Conservation (phyloP, 2,113 vertebrate genomes). For the Pseudorectes ferrugineus region DNA sequence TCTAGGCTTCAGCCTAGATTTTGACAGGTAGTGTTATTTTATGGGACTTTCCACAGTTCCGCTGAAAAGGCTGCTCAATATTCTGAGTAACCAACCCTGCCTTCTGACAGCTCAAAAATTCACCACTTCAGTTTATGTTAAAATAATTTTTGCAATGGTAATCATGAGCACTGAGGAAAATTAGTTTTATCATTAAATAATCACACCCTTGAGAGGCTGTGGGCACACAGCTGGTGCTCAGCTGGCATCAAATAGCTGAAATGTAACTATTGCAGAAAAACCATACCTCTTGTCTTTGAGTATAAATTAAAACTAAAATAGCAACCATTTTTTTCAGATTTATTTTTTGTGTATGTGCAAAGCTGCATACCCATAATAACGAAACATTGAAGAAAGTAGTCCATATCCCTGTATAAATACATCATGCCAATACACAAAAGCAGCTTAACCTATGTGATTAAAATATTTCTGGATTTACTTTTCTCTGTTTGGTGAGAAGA, state of each 20-base stretch:
- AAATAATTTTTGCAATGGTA: conserved; percentile 68
- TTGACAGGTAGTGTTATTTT: conserved; percentile 31
- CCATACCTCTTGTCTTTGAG: conserved; percentile 22
- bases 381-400: background rate
- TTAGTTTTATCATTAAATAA: conserved; percentile 75
- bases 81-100: conserved; percentile 47
- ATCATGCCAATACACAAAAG: background rate
- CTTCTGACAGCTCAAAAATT: conserved; percentile 60
- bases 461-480: background rate
- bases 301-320: conserved; percentile 67
- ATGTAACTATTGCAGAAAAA: conserved; percentile 67
- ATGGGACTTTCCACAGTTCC: conserved; percentile 11
- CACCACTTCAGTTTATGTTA: conserved; percentile 66
- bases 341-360: background rate
- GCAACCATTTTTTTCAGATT: conserved; percentile 13
- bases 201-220: conserved; percentile 68
- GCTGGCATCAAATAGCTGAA: conserved; percentile 58
- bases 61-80: conserved; percentile 62
- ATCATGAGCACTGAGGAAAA: conserved; percentile 70
- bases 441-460: background rate
- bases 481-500: background rate
- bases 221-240: conserved; percentile 65
- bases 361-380: background rate
- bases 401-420: background rate
- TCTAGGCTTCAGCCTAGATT: background rate